Evolutionary conservation across 2,888 invertebrate genomes (phyloP), one percentile per base, ranked within the genome.

Genomic region (Polymixis lichenea): DNA sequence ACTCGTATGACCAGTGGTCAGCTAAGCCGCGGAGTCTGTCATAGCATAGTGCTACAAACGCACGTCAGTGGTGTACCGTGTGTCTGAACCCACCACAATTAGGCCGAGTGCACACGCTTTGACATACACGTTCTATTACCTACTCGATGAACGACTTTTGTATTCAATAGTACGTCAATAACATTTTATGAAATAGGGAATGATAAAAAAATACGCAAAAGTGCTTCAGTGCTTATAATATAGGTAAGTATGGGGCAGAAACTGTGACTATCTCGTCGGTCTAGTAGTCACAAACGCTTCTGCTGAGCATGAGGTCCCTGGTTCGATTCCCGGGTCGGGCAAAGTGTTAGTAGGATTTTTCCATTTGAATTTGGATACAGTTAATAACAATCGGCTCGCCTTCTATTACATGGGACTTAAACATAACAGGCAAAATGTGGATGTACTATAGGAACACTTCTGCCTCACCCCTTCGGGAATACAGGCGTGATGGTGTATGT

Each of bases 41-140:
- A 85, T 78, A 55, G 46, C 60, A 60, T 55, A 77, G 73, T 84
- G 85, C 86, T 82, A 82, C 60, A 67, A 79, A 87, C 89, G 84
- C 75, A 80, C 73, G 76, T 74, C 79, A 83, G 84, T 82, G 78
- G 79, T 77, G 74, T 58, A 67, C 75, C 67, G 28, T 60, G 55
- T 38, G 22, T 64, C 55, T 43, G 69, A 64, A 70, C 77, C 73
- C 67, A 69, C 87, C 87, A 82, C 89, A 88, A 90, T 75, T 75
- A 85, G 80, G 83, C 78, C 82, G 65, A 74, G 58, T 64, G 66
- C 58, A 55, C 60, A 66, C 32, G 55, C 58, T 69, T 49, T 58
- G 32, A 46, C 28, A 68, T 51, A 51, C 43, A 64, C 66, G 22
- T 32, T 65, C 55, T 80, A 73, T 56, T 56, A 66, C 46, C 22